Conservation (phyloP, 2,888 invertebrate species). For the Meliscaeva auricollis region DNA sequence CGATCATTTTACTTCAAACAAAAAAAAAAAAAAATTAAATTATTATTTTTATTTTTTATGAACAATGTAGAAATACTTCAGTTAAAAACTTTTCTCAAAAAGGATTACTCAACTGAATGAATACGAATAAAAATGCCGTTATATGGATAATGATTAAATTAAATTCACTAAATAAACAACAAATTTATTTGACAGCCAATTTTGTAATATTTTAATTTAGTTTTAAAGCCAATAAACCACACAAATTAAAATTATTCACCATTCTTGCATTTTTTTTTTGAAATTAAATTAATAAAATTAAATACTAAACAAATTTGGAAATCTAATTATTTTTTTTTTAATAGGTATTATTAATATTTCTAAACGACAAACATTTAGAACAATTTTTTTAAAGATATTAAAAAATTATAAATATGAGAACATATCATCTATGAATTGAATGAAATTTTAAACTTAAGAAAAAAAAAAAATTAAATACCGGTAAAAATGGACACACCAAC, state of each 20-base stretch:
- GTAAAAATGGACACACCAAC: slow-evolving; percentile 58
- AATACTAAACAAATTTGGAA: slow-evolving; percentile 28
- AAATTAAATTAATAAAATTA: not conserved
- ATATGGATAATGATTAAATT: slow-evolving; percentile 41
- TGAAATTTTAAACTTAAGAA: slow-evolving; percentile 40
- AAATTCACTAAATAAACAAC: slow-evolving; percentile 58
- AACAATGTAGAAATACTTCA: slow-evolving; percentile 48
- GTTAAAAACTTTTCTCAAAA: slow-evolving; percentile 48
- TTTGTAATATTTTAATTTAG: not conserved
- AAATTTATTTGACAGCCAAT: slow-evolving; percentile 61
- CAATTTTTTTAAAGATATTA: slow-evolving; percentile 3
- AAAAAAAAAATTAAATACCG: slow-evolving; percentile 39
- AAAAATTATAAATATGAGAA: slow-evolving; percentile 34
- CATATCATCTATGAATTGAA: slow-evolving; percentile 44
- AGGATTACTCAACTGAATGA: slow-evolving; percentile 57
- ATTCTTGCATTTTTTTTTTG: slow-evolving; percentile 55
- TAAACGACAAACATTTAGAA: slow-evolving; percentile 74
- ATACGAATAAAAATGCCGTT: slow-evolving; percentile 20
- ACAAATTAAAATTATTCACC: slow-evolving; percentile 60
- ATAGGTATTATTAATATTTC: slow-evolving; percentile 32
- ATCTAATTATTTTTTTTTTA: slow-evolving; percentile 32
- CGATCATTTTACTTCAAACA: slow-evolving; percentile 52
- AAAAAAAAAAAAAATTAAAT: slow-evolving; percentile 47
- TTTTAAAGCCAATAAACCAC: slow-evolving; percentile 68
- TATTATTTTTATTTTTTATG: slow-evolving; percentile 20